phyloP scores from a whole-genome alignment of 1,140 invertebrate genomes.

The Ceratitis capitata region DNA sequence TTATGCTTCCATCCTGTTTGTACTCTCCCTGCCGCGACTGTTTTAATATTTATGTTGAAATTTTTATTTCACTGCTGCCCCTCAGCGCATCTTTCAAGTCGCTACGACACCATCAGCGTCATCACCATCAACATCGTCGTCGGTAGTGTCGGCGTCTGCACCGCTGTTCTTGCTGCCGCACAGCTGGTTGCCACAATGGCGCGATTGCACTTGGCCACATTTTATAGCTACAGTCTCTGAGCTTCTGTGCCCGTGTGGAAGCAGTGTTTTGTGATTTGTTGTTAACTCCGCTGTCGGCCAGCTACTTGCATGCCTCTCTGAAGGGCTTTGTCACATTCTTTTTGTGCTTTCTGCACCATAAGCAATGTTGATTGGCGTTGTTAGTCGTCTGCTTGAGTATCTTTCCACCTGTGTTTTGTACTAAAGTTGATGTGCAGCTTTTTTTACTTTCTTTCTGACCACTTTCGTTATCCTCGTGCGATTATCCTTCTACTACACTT shows the following conservation, averaged over 20 bases:
- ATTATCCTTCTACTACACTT: not conserved
- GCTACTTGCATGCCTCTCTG: not conserved
- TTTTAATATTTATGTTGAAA: constrained; percentile 5
- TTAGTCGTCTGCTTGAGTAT: not conserved
- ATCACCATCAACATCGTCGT: not conserved
- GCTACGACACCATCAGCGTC: no score
- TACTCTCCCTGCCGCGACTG: not conserved
- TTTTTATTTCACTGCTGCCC: constrained; percentile 30
- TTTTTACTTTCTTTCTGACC: not conserved
- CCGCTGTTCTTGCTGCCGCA: not conserved
- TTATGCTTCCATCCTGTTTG: not conserved
- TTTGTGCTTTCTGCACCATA: not conserved
- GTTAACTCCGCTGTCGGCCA: not conserved
- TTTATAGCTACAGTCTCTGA: constrained; percentile 5
- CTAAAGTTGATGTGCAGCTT: not conserved
- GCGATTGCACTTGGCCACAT: constrained; percentile 39
- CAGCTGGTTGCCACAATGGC: constrained; percentile 20
- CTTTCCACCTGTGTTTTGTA: not conserved
- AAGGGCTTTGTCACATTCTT: not conserved
- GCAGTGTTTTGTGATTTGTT: constrained; percentile 40
- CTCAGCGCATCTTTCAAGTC: constrained; percentile 14
- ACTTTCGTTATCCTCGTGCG: not conserved
- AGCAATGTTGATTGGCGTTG: not conserved
- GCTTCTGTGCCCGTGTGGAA: not conserved
- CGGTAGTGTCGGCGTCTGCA: not conserved